Evolutionary conservation across 2,113 vertebrate species (phyloP).

Genomic region (Corydoras sp.): DNA sequence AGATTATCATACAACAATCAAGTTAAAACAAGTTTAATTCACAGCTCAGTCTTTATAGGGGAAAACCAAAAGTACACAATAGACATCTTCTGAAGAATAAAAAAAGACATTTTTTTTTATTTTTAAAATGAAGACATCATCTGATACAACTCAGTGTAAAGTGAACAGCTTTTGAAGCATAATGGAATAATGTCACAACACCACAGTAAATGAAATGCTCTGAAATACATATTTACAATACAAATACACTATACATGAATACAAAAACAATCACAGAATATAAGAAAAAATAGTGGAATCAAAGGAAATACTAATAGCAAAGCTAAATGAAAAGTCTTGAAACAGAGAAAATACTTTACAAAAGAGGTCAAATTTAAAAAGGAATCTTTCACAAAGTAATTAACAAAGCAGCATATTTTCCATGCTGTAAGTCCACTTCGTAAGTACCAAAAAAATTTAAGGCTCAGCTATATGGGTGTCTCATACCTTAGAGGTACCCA

Average conservation of each 20-base stretch:
- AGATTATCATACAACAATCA: slow-evolving; percentile 98
- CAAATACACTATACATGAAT: slow-evolving; percentile 99
- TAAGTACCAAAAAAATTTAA: slow-evolving; percentile 16
- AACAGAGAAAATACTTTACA: slow-evolving; percentile 65
- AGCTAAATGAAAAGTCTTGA: slow-evolving; percentile 22
- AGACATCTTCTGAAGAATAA: slow-evolving; percentile 45
- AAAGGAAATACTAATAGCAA: slow-evolving; percentile 33
- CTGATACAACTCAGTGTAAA: slow-evolving; percentile 82
- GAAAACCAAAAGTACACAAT: slow-evolving; percentile 85
- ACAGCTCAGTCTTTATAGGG: slow-evolving; percentile 98
- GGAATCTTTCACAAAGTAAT: slow-evolving; percentile 51
- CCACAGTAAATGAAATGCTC: slow-evolving; percentile 92
- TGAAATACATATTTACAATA: slow-evolving; percentile 97
- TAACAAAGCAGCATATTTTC: slow-evolving; percentile 10
- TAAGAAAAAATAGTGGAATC: slow-evolving; percentile 91
- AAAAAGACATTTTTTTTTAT: slow-evolving; percentile 80
- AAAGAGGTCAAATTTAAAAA: slow-evolving; percentile 32
- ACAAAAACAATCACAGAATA: slow-evolving; percentile 89
- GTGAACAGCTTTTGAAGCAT: slow-evolving; percentile 74
- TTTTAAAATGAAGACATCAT: slow-evolving; percentile 83
- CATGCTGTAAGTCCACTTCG: slow-evolving; percentile 15
- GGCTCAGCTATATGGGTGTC: slow-evolving; percentile 24
- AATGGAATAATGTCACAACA: slow-evolving; percentile 78
- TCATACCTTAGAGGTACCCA: background rate
- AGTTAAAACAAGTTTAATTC: slow-evolving; percentile 97